These are phyloP conservation scores for Chloromyia formosa DNA, from an alignment of 2,888 invertebrate genomes.

Conservation along the genomic window DNA sequence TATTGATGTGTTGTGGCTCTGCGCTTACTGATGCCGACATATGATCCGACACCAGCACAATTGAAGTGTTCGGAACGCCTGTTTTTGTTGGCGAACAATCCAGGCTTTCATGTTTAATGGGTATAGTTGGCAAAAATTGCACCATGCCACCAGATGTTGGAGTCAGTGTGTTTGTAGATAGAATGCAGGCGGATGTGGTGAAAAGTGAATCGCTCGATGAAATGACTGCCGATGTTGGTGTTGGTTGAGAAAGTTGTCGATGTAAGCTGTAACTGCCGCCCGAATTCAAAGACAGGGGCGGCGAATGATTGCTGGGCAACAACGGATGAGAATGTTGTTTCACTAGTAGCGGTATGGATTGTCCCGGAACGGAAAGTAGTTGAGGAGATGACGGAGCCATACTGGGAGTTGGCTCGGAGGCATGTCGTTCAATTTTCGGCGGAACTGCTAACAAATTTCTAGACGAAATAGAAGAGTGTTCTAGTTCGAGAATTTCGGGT, in stretches of 20 bases:
- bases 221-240: constrained; percentile 53
- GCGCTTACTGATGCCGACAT: constrained; percentile 54
- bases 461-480: constrained; percentile 51
- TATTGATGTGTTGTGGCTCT: constrained; percentile 51
- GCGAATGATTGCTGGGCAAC: constrained; percentile 70
- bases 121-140: constrained; percentile 44
- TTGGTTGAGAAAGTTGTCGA: constrained; percentile 67
- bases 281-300: constrained; percentile 52
- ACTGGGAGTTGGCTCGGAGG: constrained; percentile 70
- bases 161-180: constrained; percentile 43
- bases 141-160: constrained; percentile 41
- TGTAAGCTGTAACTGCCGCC: constrained; percentile 60
- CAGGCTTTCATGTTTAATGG: constrained; percentile 45
- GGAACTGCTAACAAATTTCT: constrained; percentile 64
- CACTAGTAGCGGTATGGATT: constrained; percentile 67
- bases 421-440: constrained; percentile 68
- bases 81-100: constrained; percentile 15
- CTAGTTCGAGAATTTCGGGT: constrained; percentile 61
- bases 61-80: constrained; percentile 59
- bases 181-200: constrained; percentile 42
- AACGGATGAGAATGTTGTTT: constrained; percentile 76
- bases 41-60: constrained; percentile 58
- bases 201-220: constrained; percentile 52
- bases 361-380: constrained; percentile 67
- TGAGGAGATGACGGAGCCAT: constrained; percentile 66